A percentile compares a stretch with the other conserved stretches of the same genome.
Conservation (phyloP, 1,140 invertebrate species). For the Drosophila kurseongensis region DNA sequence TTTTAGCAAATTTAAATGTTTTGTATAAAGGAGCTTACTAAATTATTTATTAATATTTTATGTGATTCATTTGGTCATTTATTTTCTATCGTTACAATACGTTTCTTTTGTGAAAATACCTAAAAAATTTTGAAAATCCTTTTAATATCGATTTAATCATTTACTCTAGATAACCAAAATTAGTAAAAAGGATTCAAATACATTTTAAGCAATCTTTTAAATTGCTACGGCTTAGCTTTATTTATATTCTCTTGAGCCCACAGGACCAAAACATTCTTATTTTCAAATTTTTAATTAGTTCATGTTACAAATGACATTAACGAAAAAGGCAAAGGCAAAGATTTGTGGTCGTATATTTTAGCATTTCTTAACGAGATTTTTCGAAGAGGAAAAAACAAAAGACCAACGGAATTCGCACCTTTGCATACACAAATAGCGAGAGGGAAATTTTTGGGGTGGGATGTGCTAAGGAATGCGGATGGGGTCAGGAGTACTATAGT, state of each 20-base stretch:
- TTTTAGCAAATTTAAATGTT: not conserved
- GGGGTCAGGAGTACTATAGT: slow-evolving; percentile 52
- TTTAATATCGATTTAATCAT: no score
- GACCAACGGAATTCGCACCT: slow-evolving; percentile 69
- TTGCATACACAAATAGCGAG: slow-evolving; percentile 74
- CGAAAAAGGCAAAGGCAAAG: slow-evolving; percentile 53
- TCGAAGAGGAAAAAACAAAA: slow-evolving; percentile 45
- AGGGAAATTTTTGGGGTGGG: not conserved
- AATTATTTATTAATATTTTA: no score
- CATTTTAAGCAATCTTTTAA: no score
- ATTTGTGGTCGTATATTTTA: slow-evolving; percentile 80
- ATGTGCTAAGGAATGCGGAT: not conserved
- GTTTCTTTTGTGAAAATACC: no score
- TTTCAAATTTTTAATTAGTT: slow-evolving; percentile 80
- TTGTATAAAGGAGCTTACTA: not conserved
- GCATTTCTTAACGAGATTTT: slow-evolving; percentile 79
- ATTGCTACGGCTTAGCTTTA: no score
- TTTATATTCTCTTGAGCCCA: not conserved
- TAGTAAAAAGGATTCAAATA: no score
- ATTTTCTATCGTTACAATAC: no score
- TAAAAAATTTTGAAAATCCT: no score
- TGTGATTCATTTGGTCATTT: no score
- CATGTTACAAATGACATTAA: slow-evolving; percentile 77
- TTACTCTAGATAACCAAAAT: no score
- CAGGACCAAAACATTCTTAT: slow-evolving; percentile 14